These are phyloP conservation scores for Pogonocichla stellata DNA, from an alignment of 2,113 vertebrate genomes.

Conservation along the genomic window DNA sequence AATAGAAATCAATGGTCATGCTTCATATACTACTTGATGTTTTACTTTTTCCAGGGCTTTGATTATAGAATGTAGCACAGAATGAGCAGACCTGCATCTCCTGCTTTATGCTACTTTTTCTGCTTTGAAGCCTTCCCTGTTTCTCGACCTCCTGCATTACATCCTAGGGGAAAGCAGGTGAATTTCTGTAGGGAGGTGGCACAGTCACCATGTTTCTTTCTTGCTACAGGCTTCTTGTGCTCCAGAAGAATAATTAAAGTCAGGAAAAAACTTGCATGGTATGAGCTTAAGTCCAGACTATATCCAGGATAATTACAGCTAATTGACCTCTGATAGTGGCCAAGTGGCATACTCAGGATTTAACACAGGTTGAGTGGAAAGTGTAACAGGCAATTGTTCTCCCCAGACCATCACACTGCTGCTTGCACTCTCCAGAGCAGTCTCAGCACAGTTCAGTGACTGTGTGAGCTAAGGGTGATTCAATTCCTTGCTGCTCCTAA, in stretches of 20 bases:
- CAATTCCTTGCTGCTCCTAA: neutral
- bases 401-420: neutral
- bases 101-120: neutral
- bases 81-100: slow-evolving; percentile 3
- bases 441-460: neutral
- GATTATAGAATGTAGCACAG: neutral
- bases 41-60: slow-evolving; percentile 7
- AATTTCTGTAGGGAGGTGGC: neutral
- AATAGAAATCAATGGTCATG: slow-evolving; percentile 49
- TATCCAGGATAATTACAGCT: neutral
- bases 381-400: neutral
- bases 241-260: neutral
- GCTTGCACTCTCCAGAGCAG: neutral
- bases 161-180: neutral
- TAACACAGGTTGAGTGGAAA: neutral
- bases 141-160: neutral
- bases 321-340: neutral
- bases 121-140: neutral
- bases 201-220: neutral
- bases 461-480: neutral
- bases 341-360: neutral
- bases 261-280: neutral
- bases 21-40: neutral
- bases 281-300: neutral
- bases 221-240: rapidly evolving